Base-by-base conservation (phyloP, 2,888 invertebrate genomes). In the Folsomia candida region DNA sequence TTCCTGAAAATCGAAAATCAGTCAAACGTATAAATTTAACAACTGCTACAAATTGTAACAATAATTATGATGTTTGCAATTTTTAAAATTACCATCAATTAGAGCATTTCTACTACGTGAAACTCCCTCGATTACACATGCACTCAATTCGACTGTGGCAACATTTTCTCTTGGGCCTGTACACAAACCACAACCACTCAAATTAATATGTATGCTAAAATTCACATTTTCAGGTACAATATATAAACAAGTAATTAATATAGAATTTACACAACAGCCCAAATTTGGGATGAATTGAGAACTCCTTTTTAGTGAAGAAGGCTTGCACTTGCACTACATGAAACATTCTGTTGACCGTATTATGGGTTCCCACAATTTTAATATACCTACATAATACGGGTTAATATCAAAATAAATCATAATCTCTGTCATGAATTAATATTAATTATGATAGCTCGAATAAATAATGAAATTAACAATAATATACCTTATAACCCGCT, bases 101-200 rank as follows among this genome's bases (percentile, higher is more conserved):
- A 99, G 87, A 0, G 96, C 93, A 86, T 99, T 97, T 78, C 97
- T 88, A 61, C 92, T 91, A 14, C 98, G 91, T 81, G 89, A 88
- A 9, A 99, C 98, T 70, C 99, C 99, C 85, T 99, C 98, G 58
- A 94, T 91, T 72, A 99, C 98, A 80, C 90, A 89, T 1, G 99
- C 98, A 83, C 93, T 92, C 81, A 90, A 89, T 69, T 91, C 90
- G 76, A 93, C 88, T 0, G 95, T 94, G 63, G 98, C 97, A 61
- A 99, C 93, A 85, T 99, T 99, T 81, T 90, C 88, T 26, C 87
- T 85, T 14, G 98, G 97, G 81, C 90, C 90, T 82, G 91, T 86
- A 59, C 28, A 2, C 28, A 63, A 59, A 58, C 14, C 26, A 57
- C n/a, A 2, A 63, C 29, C 18, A 22, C 2, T n/a, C 24, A n/a